Percentiles rank a stretch among this genome's conserved stretches.
Evolutionary conservation across 1,140 invertebrate species (phyloP).

Genomic region (Anoplophora glabripennis): DNA sequence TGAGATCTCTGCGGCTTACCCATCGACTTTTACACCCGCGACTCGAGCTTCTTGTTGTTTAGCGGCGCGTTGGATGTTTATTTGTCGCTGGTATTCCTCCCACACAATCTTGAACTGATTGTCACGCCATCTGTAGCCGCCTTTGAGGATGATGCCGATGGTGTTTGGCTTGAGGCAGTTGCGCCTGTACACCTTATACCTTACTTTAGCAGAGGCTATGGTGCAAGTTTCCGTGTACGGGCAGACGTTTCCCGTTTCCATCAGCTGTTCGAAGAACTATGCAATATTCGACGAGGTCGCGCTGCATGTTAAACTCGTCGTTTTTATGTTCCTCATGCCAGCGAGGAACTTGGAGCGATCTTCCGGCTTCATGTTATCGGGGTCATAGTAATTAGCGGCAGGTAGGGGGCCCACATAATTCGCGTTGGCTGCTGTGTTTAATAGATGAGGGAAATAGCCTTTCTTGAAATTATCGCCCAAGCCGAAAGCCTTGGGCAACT

Average conservation of each 20-base stretch:
- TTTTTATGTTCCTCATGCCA: constrained; percentile 21
- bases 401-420: constrained; percentile 1
- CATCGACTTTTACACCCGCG: constrained; percentile 16
- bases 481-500: constrained; percentile 2
- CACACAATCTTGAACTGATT: background rate
- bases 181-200: constrained; percentile 21
- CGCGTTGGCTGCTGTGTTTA: background rate
- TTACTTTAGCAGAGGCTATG: background rate
- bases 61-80: constrained; percentile 16
- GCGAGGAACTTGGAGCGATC: constrained; percentile 13
- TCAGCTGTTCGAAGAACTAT: constrained; percentile 1
- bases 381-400: constrained; percentile 9
- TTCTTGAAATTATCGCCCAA: constrained; percentile 1
- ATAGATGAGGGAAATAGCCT: constrained; percentile 7
- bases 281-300: background rate
- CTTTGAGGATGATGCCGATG: constrained; percentile 19
- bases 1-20: constrained; percentile 4
- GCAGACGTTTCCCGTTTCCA: constrained; percentile 3
- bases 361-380: constrained; percentile 14
- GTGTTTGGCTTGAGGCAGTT: constrained; percentile 20
- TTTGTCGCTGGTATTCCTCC: background rate
- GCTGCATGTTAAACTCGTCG: constrained; percentile 7
- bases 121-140: constrained; percentile 1
- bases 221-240: background rate
- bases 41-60: constrained; percentile 3